These are phyloP conservation scores for Eolophus roseicapilla DNA, from an alignment of 2,113 vertebrate species.

Conservation along the genomic window DNA sequence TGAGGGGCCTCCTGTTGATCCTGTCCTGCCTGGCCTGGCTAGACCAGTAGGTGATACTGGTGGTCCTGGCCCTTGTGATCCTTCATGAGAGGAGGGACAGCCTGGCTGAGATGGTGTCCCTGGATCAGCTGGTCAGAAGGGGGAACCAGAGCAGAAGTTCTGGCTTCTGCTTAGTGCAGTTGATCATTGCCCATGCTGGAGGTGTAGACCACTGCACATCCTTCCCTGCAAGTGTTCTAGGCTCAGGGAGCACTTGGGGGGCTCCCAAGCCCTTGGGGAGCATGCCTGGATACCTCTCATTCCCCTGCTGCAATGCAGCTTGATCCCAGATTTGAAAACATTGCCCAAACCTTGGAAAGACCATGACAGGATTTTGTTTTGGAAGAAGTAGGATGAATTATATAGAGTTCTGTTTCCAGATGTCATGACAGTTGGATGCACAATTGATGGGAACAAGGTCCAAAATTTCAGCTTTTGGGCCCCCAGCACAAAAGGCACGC, in stretches of 20 bases:
- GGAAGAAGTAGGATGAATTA: not conserved
- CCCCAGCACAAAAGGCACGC: not conserved
- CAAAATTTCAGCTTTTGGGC: not conserved
- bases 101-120: not conserved
- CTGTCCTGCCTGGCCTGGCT: not conserved
- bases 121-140: not conserved
- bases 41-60: not conserved
- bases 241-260: not conserved
- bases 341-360: not conserved
- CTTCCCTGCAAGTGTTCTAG: fast-evolving
- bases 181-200: fast-evolving
- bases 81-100: not conserved
- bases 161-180: not conserved
- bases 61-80: not conserved
- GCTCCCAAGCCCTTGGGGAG: not conserved
- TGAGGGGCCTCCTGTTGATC: not conserved
- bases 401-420: not conserved
- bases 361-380: not conserved
- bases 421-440: not conserved
- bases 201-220: fast-evolving
- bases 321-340: fast-evolving
- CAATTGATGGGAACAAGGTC: not conserved
- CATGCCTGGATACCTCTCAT: fast-evolving
- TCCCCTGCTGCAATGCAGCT: not conserved
- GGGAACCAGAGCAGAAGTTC: not conserved